Evolutionary conservation across 2,113 vertebrate genomes (phyloP).

Genomic region (Cynoglossus semilaevis): DNA sequence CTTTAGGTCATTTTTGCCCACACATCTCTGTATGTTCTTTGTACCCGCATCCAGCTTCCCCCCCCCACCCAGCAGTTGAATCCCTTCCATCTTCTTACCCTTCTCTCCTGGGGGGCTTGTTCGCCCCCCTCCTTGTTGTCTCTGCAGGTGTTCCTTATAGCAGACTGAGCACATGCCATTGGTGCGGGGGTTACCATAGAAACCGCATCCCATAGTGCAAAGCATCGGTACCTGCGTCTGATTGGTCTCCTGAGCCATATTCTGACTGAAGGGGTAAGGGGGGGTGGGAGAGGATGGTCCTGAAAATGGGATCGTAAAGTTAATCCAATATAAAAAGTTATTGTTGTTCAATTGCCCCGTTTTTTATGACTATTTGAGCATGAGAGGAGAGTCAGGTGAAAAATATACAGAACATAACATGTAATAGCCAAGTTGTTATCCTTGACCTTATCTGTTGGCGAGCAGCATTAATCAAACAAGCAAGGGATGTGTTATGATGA

Average conservation of each 20-base stretch:
- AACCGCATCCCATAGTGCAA: constrained; percentile 88
- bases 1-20: too few species aligned
- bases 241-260: constrained; percentile 92
- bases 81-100: constrained; percentile 64
- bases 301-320: constrained; percentile 62
- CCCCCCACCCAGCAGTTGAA: constrained; percentile 7
- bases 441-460: too few species aligned
- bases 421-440: too few species aligned
- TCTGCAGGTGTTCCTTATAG: constrained; percentile 90
- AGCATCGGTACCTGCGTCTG: constrained; percentile 90
- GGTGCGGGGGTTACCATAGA: constrained; percentile 89
- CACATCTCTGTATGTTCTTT: constrained; percentile 20
- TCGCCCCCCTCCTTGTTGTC: constrained; percentile 85
- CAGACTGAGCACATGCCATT: constrained; percentile 91
- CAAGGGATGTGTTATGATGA: too few species aligned
- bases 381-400: too few species aligned
- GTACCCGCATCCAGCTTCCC: constrained; percentile 8
- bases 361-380: too few species aligned
- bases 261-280: constrained; percentile 71
- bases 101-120: constrained; percentile 83
- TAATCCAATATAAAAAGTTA: constrained; percentile 34
- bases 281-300: constrained; percentile 71
- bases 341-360: constrained; percentile 6
- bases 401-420: too few species aligned
- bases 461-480: too few species aligned